Evolutionary conservation across 2,797 vertebrate species (phyloP).

Genomic region (Iguana delicatissima): DNA sequence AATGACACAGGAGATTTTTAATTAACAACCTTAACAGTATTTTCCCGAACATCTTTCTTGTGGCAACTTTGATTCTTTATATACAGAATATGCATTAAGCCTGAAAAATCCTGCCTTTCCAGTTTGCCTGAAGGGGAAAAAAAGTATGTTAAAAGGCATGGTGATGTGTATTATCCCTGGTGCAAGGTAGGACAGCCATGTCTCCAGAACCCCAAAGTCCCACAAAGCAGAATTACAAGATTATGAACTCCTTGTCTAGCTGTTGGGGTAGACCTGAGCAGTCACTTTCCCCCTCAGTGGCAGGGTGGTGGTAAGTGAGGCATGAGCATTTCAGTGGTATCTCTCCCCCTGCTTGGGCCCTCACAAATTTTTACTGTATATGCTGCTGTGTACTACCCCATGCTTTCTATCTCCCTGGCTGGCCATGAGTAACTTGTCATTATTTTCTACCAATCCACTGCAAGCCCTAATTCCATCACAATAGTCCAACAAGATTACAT

Average conservation of each 20-base stretch:
- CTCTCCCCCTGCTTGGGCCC: not conserved
- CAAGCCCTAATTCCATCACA: too few relatives aligned
- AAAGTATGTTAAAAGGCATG: not conserved
- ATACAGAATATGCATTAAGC: constrained; percentile 62
- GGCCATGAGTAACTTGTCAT: too few relatives aligned
- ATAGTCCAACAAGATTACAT: too few relatives aligned
- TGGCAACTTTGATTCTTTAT: constrained; percentile 60
- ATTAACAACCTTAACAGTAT: constrained; percentile 65
- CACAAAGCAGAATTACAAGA: not conserved
- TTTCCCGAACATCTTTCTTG: constrained; percentile 62
- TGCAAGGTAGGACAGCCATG: not conserved
- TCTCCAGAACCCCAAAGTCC: not conserved
- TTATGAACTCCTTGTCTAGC: not conserved
- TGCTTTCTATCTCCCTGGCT: not conserved
- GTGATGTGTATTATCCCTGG: too few relatives aligned
- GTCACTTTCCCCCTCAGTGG: not conserved
- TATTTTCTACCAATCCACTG: too few relatives aligned
- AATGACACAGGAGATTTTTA: constrained; percentile 58
- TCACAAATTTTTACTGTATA: not conserved
- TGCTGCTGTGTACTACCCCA: not conserved
- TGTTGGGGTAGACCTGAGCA: not conserved
- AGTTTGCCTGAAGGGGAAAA: too few relatives aligned
- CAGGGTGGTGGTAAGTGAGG: too few relatives aligned
- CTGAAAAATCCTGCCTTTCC: constrained; percentile 41
- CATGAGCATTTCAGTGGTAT: not conserved